Percentiles rank a stretch among this genome's conserved stretches.
Conservation (phyloP, 2,113 vertebrate genomes). For the Agapornis roseicollis region DNA sequence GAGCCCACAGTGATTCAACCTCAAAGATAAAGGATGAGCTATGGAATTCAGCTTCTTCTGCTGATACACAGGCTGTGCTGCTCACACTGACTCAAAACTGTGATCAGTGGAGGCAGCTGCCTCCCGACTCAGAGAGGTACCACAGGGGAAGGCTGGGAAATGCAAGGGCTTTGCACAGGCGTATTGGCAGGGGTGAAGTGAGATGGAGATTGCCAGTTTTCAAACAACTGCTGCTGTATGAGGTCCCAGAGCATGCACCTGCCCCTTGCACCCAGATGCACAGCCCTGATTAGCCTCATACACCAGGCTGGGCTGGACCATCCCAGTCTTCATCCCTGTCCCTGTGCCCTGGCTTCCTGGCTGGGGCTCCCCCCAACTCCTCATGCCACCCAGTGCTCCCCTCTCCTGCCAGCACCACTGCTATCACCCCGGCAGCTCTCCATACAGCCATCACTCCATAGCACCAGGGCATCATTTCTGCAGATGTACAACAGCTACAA, state of each 20-base stretch:
- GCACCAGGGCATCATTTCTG: background rate
- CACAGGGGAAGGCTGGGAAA: background rate
- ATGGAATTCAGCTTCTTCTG: background rate
- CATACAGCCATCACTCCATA: background rate
- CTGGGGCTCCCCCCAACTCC: background rate
- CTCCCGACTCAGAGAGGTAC: fast-evolving
- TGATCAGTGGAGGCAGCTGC: background rate
- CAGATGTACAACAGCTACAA: background rate
- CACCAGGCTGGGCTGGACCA: background rate
- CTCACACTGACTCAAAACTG: background rate
- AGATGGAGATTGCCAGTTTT: background rate
- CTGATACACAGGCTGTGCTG: background rate
- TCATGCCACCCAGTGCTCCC: background rate
- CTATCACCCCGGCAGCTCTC: background rate
- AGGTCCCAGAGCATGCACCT: background rate
- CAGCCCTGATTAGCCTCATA: fast-evolving
- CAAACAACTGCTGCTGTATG: background rate
- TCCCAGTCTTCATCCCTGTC: background rate
- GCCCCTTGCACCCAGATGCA: background rate
- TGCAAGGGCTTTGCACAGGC: background rate
- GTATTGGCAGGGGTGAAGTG: background rate
- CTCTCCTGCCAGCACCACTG: background rate
- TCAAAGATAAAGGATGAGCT: background rate
- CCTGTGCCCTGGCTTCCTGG: background rate
- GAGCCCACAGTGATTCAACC: background rate